Evolutionary conservation across 2,113 vertebrate genomes (phyloP).

Genomic region (Melospiza georgiana): DNA sequence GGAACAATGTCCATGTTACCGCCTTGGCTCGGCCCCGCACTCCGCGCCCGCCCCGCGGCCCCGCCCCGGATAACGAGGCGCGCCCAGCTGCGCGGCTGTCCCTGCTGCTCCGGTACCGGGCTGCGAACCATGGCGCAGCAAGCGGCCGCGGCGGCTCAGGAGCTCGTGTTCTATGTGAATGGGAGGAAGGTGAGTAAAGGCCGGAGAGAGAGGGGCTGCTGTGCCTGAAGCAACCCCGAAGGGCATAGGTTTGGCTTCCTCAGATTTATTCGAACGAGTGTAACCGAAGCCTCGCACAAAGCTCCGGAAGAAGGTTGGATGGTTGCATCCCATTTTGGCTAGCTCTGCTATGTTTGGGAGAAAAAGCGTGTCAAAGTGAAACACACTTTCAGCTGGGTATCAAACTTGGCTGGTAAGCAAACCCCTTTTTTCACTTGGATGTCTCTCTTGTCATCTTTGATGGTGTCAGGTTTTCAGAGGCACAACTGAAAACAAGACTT

Average conservation of each 20-base stretch:
- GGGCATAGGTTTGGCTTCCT: neutral
- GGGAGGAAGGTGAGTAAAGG: conserved; percentile 44
- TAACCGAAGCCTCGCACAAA: neutral
- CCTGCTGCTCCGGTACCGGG: fast-evolving
- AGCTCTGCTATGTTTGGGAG: neutral
- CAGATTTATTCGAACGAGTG: neutral
- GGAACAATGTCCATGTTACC: fast-evolving
- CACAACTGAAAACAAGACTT: neutral
- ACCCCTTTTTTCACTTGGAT: neutral
- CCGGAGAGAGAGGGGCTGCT: neutral
- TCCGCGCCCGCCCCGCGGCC: neutral
- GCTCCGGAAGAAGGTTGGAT: neutral
- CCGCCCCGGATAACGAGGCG: fast-evolving
- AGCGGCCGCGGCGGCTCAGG: neutral
- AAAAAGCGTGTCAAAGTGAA: neutral
- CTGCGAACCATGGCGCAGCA: neutral
- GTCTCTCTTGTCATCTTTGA: neutral
- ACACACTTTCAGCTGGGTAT: neutral
- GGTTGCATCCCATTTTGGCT: neutral
- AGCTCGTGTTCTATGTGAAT: conserved; percentile 62
- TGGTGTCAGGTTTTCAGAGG: neutral
- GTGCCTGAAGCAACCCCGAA: neutral
- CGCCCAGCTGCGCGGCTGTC: fast-evolving
- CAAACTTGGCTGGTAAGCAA: neutral
- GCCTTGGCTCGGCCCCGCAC: fast-evolving